Evolutionary conservation across 2,797 vertebrate species (phyloP), one percentile per base, ranked within the genome.

Genomic region (Graptemys geographica): DNA sequence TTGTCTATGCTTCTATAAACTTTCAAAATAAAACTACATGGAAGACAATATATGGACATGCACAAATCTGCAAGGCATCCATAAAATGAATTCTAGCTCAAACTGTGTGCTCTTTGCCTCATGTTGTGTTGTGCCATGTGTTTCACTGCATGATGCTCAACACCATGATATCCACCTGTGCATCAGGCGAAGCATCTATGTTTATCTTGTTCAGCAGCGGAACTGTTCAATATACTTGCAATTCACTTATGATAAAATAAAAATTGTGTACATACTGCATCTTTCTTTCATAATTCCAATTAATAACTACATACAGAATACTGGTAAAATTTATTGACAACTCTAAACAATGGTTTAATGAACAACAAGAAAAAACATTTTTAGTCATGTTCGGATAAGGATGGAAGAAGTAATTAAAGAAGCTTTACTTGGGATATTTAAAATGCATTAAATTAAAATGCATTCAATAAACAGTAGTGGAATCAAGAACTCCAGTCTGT

Each of bases 121-220:
- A 98, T 98, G 98, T 97, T 96, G 98, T 98, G 98, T 86, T 93
- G 97, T 97, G 98, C 98, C 98, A 98, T 99, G 98, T 99, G 98
- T 98, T 98, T 97, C 98, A 95, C 98, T 72, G 95, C 98, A 97
- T 98, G 98, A 97, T 86, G 95, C 98, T 97, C 83, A 65, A 96
- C 93, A 98, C 97, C 98, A 97, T 96, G 97, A 98, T 97, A 87
- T 97, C 98, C 98, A 98, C 98, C 98, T 99, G 98, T 16, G 8
- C 95, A 81, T 96, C 91, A 93, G 79, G 94, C 93, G 86, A 95
- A 74, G 47, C 83, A 90, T 87, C 81, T 28, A 44, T 49, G 52
- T 91, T 96, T 91, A 76, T 94, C 96, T 69, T 91, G n/a, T 55
- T 88, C 72, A 94, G 88, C 84, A 95, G 56, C 84, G 93, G 57